A percentile compares a stretch with the other conserved stretches of the same genome.
phyloP scores from a whole-genome alignment of 2,888 invertebrate species.

The Dasysyrphus albostriatus region DNA sequence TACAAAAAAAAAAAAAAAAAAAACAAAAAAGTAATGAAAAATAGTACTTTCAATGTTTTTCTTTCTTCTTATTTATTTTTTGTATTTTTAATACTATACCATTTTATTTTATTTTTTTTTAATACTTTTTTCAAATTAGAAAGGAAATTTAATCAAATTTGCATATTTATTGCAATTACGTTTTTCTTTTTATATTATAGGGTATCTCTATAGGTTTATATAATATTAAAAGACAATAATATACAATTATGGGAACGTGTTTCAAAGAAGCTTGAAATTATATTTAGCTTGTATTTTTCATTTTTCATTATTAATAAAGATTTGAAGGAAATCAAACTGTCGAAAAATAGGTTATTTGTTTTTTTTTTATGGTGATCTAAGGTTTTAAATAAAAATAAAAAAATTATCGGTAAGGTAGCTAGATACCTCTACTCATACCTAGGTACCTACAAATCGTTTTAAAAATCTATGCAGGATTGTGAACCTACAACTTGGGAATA shows the following conservation, averaged over 20 bases:
- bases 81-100: constrained; percentile 28
- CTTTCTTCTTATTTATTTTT: constrained; percentile 34
- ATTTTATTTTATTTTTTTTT: constrained; percentile 67
- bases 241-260: constrained; percentile 6
- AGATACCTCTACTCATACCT: too few relatives aligned
- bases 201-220: neutral
- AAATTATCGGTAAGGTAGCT: too few relatives aligned
- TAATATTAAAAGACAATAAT: constrained; percentile 1
- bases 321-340: too few relatives aligned
- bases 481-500: too few relatives aligned
- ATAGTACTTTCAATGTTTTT: constrained; percentile 40
- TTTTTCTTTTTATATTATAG: constrained; percentile 12
- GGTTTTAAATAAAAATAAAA: too few relatives aligned
- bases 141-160: constrained; percentile 69
- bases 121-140: constrained; percentile 60
- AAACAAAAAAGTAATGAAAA: constrained; percentile 14
- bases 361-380: too few relatives aligned
- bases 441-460: too few relatives aligned
- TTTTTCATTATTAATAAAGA: too few relatives aligned
- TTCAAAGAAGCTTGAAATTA: too few relatives aligned
- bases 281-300: too few relatives aligned
- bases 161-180: constrained; percentile 58
- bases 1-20: neutral
- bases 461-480: too few relatives aligned
- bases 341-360: too few relatives aligned